A percentile compares a stretch with the other conserved stretches of the same genome.
Conservation (phyloP, 30 jellyfish, hydroid and myxozoan genomes). For the Pelagia noctiluca region DNA sequence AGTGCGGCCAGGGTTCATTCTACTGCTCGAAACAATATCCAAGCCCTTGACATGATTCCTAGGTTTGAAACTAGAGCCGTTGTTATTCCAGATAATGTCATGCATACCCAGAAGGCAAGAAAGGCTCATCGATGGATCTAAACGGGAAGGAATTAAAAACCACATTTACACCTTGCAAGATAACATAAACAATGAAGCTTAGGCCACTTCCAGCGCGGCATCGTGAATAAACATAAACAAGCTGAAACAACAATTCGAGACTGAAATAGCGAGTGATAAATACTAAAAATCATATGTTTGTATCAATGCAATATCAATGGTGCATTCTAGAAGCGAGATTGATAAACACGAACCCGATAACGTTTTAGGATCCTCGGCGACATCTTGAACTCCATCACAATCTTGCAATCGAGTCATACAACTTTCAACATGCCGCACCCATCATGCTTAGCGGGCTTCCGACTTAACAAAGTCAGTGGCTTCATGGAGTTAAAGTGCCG, state of each 20-base stretch:
- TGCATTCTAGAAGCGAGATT: neutral
- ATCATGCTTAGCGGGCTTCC: conserved; percentile 69
- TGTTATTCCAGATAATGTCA: conserved; percentile 91
- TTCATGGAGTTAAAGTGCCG: conserved; percentile 18
- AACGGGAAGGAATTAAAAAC: conserved; percentile 1
- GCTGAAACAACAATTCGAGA: neutral
- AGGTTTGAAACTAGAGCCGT: conserved; percentile 70
- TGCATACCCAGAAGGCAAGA: conserved; percentile 98
- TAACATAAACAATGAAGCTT: neutral
- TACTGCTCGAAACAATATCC: conserved; percentile 41
- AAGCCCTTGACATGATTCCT: conserved; percentile 71
- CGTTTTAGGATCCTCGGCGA: conserved; percentile 37
- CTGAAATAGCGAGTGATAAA: neutral
- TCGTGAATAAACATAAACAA: conserved; percentile 21
- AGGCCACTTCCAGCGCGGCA: conserved; percentile 9
- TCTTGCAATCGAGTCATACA: conserved; percentile 31
- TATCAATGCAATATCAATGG: neutral
- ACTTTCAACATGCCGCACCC: conserved; percentile 82
- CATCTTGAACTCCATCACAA: conserved; percentile 11
- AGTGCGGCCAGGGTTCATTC: conserved; percentile 52
- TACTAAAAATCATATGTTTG: neutral
- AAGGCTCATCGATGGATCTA: conserved; percentile 89
- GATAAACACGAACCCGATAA: conserved; percentile 56
- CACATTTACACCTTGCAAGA: neutral
- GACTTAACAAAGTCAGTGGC: conserved; percentile 54